These are phyloP conservation scores for Polymixis lichenea DNA, from an alignment of 2,888 invertebrate genomes.

Conservation along the genomic window DNA sequence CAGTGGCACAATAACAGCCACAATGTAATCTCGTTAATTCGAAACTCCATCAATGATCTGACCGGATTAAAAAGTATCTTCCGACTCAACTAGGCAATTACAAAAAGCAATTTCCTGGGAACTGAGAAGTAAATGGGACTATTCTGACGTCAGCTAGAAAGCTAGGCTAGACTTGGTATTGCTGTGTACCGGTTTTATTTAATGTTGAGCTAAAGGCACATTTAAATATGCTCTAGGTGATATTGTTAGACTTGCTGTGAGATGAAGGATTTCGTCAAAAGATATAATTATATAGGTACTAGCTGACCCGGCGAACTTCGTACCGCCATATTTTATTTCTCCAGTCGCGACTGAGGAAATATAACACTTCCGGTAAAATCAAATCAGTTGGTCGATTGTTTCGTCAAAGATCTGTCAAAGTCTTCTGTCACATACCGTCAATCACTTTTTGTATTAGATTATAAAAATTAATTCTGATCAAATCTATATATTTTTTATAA, in stretches of 20 bases:
- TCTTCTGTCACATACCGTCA: too few species aligned
- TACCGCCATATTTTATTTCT: too few species aligned
- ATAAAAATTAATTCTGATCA: too few species aligned
- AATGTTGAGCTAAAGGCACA: constrained; percentile 29
- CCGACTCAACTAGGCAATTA: constrained; percentile 49
- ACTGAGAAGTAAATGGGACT: constrained; percentile 40
- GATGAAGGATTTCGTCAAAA: not conserved
- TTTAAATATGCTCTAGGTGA: constrained; percentile 15
- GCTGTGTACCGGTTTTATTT: constrained; percentile 48
- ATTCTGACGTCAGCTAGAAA: constrained; percentile 54
- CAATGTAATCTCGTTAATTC: not conserved
- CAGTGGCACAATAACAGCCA: too few species aligned
- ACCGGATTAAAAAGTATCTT: constrained; percentile 44
- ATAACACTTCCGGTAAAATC: too few species aligned
- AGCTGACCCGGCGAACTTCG: too few species aligned
- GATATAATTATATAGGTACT: too few species aligned
- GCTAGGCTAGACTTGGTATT: constrained; percentile 39
- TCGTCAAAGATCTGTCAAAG: too few species aligned
- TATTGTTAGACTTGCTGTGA: not conserved
- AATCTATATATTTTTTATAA: too few species aligned
- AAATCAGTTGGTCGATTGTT: too few species aligned
- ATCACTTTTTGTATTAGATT: too few species aligned
- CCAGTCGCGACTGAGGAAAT: too few species aligned
- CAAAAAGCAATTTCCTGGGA: constrained; percentile 61
- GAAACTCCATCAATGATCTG: not conserved